These are phyloP conservation scores for Cichlasoma orientale DNA, from an alignment of 2,797 vertebrate species.

Conservation along the genomic window DNA sequence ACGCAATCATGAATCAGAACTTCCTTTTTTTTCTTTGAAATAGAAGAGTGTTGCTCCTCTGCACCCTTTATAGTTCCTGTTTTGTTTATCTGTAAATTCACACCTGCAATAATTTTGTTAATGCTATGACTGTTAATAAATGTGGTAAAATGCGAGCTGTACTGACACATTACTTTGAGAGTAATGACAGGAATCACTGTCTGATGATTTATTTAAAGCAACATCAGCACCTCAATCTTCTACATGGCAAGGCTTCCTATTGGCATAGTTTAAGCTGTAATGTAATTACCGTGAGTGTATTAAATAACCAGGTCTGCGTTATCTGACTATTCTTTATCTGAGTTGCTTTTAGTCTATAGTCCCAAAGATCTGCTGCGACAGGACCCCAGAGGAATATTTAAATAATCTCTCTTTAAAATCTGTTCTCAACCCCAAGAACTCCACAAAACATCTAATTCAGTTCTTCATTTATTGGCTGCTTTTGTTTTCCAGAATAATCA, in stretches of 20 bases:
- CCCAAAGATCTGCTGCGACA: conserved; percentile 44
- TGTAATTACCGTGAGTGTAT: conserved; percentile 37
- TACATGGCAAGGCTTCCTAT: not conserved
- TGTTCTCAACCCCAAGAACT: not conserved
- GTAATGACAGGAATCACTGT: not conserved
- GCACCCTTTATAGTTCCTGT: conserved; percentile 13
- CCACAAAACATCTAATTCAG: no score
- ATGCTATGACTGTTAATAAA: not conserved
- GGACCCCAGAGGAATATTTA: conserved; percentile 29
- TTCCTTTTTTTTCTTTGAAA: conserved; percentile 23
- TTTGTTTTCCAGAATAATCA: conserved; percentile 68
- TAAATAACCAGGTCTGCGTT: conserved; percentile 28
- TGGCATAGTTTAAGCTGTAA: conserved; percentile 10
- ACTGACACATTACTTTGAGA: not conserved
- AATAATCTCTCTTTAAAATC: conserved; percentile 16
- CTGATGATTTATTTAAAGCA: conserved; percentile 26
- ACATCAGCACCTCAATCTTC: not conserved
- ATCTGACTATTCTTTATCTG: conserved; percentile 17
- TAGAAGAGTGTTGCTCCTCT: not conserved
- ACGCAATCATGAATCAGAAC: conserved; percentile 3
- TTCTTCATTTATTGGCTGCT: not conserved
- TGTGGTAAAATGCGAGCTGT: not conserved
- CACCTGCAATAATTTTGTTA: not conserved
- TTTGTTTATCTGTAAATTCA: not conserved
- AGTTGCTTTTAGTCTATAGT: conserved; percentile 17